These are phyloP conservation scores for Cisticola juncidis DNA, from an alignment of 2,113 vertebrate species.

Conservation along the genomic window DNA sequence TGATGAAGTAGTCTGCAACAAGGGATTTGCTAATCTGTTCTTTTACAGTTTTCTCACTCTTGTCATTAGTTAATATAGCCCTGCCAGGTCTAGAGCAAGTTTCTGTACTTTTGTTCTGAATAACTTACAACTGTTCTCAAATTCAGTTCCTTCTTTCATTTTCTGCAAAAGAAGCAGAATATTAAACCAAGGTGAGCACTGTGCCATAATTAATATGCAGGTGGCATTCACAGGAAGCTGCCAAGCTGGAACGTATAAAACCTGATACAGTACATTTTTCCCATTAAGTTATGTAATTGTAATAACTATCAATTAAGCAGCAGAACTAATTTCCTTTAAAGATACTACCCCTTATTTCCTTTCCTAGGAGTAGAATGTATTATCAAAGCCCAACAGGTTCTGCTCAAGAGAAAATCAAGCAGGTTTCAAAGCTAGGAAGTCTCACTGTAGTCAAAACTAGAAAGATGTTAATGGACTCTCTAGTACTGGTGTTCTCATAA, in stretches of 20 bases:
- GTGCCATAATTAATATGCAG: constrained; percentile 3
- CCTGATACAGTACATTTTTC: neutral
- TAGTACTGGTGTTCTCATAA: neutral
- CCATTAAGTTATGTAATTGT: neutral
- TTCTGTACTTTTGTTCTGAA: constrained; percentile 37
- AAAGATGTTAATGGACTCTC: neutral
- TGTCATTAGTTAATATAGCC: neutral
- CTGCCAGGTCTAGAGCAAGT: constrained; percentile 14
- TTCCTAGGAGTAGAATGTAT: neutral
- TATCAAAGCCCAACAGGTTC: constrained; percentile 6
- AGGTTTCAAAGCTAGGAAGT: neutral
- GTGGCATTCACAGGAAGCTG: neutral
- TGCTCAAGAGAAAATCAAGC: neutral
- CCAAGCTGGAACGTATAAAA: neutral
- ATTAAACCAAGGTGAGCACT: constrained; percentile 14
- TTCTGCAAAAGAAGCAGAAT: constrained; percentile 27
- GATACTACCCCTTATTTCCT: neutral
- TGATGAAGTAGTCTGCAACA: neutral
- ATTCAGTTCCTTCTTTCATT: constrained; percentile 21
- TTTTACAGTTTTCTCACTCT: constrained; percentile 23
- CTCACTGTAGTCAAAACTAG: neutral
- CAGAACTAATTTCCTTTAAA: constrained; percentile 2
- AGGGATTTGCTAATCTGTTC: constrained; percentile 43
- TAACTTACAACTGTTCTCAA: constrained; percentile 5
- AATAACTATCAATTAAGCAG: constrained; percentile 15